Conservation (phyloP, 2,797 vertebrate genomes). For the Pteropus rufus region DNA sequence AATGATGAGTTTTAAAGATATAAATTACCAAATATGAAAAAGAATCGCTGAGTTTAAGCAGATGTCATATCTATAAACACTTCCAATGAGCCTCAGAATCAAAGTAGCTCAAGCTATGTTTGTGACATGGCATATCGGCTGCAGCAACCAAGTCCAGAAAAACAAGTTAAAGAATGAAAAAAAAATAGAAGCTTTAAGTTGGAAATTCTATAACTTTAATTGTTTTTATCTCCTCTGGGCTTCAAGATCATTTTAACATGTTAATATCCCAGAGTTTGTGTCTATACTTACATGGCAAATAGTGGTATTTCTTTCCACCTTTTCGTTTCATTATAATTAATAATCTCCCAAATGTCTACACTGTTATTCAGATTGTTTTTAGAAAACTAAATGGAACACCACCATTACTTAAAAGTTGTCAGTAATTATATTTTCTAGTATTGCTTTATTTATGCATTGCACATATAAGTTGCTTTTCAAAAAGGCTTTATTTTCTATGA, state of each 20-base stretch:
- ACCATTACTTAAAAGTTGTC: slow-evolving; percentile 44
- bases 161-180: not conserved
- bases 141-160: not conserved
- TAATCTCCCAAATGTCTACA: not conserved
- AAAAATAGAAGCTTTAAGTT: not conserved
- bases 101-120: not conserved
- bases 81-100: slow-evolving; percentile 35
- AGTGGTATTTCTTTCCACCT: not conserved
- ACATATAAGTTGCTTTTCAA: slow-evolving; percentile 58
- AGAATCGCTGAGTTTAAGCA: not conserved
- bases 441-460: not conserved
- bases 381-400: slow-evolving; percentile 48
- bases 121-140: not conserved
- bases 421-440: slow-evolving; percentile 52
- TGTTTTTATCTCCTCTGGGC: not conserved
- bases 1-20: slow-evolving; percentile 1
- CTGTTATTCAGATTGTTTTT: slow-evolving; percentile 57
- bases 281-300: not conserved
- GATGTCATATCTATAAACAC: slow-evolving; percentile 45
- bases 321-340: slow-evolving; percentile 64
- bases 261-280: not conserved
- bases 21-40: not conserved
- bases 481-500: slow-evolving; percentile 4
- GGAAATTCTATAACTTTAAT: not conserved
- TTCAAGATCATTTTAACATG: fast-evolving